A percentile compares a stretch with the other conserved stretches of the same genome.
Evolutionary conservation across 2,888 invertebrate genomes (phyloP).

Genomic region (Drosophila subquinaria): DNA sequence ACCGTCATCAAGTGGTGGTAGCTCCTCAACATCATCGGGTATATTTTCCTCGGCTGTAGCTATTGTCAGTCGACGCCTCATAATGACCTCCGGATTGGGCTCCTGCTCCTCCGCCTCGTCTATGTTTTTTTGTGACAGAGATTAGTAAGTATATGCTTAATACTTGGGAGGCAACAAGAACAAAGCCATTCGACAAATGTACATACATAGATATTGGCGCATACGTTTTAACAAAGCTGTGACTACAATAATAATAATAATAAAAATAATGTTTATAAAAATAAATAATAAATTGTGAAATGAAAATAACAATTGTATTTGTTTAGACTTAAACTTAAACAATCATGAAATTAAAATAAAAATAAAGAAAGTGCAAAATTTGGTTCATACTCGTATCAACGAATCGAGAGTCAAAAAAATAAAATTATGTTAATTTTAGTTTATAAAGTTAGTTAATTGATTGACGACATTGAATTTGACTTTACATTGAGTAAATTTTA

Average conservation of each 20-base stretch:
- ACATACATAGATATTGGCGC: constrained; percentile 77
- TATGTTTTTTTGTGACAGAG: constrained; percentile 39
- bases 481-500: constrained; percentile 31
- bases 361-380: constrained; percentile 72
- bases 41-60: constrained; percentile 81
- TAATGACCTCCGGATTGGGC: constrained; percentile 58
- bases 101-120: constrained; percentile 68
- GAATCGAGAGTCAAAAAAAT: neutral
- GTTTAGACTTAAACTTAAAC: constrained; percentile 17
- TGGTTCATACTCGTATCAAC: constrained; percentile 15
- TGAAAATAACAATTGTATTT: constrained; percentile 25
- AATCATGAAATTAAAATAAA: neutral
- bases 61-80: constrained; percentile 84
- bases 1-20: constrained; percentile 83
- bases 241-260: constrained; percentile 66
- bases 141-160: constrained; percentile 38
- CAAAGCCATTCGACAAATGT: constrained; percentile 62
- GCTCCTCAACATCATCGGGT: constrained; percentile 74
- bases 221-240: constrained; percentile 70
- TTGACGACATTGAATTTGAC: constrained; percentile 19
- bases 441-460: constrained; percentile 25
- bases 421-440: constrained; percentile 22
- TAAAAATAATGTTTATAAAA: constrained; percentile 47
- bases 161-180: constrained; percentile 52
- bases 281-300: constrained; percentile 14